Base-by-base conservation (phyloP, 1,140 invertebrate genomes). In the Leptinotarsa undecemlineata region DNA sequence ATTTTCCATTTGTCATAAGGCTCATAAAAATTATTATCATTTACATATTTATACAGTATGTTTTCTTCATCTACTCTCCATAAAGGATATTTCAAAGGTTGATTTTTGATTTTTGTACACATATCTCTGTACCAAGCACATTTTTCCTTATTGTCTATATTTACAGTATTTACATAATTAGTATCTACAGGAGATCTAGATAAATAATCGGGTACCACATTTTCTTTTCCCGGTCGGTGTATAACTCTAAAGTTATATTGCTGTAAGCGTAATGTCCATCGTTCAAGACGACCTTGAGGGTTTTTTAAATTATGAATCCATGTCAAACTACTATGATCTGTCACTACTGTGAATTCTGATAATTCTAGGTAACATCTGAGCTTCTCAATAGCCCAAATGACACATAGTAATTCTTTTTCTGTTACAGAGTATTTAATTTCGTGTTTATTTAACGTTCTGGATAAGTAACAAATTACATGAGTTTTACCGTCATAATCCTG, bases 301-400 rank as follows among this genome's bases (percentile, higher is more conserved):
- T 86, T 83, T 75, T 84, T 86, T 0, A 87, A 77, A 4, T 81
- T 81, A 13, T 82, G 77, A 5, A 90, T 77, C 85, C 86, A 89
- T 21, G 74, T 76, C 3, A 89, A 76, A 17, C 84, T 80, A 20
- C 82, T 78, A 71, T 88, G 86, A 72, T 90, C 87, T 0, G 87
- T 88, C 15, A 85, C 74, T 0, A 88, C 82, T 4, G 66, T 84
- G 68, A 90, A 87, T 6, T 84, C 71, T 4, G 72, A 81, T 2
- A 82, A 14, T 23, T 63, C 62, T 19, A 63, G 19, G 19, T 63
- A 63, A 23, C 76, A 73, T n/a, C 80, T 47, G 66, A 86, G 84
- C 19, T 63, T 63, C 19, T 63, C 62, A 14, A 63, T 63, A 13
- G 13, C 62, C 62, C 62, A 66, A 17, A 63, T 19, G 23, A 63